Conservation (phyloP, 2,797 vertebrate genomes). For the Chaetodon trifasciatus region DNA sequence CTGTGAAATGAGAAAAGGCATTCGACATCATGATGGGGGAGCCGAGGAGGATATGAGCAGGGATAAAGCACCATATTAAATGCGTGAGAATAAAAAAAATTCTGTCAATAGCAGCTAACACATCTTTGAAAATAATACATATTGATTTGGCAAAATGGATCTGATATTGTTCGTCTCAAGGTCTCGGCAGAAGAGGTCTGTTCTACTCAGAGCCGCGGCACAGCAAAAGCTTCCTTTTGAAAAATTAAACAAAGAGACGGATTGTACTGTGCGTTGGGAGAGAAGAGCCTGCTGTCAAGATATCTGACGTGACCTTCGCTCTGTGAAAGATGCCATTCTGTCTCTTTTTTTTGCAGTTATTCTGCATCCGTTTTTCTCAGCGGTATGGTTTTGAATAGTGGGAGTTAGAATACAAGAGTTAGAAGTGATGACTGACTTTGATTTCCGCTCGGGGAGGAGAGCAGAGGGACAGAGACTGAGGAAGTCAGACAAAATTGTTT, state of each 20-base stretch:
- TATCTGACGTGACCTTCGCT: slow-evolving; percentile 50
- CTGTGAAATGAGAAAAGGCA: slow-evolving; percentile 43
- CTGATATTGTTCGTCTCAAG: slow-evolving; percentile 56
- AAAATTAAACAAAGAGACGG: slow-evolving; percentile 54
- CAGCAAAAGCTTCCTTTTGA: slow-evolving; percentile 41
- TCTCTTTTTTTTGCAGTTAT: background rate
- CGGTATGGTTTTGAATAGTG: background rate
- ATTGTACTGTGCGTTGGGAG: slow-evolving; percentile 15
- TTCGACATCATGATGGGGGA: slow-evolving; percentile 38
- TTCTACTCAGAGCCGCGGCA: slow-evolving; percentile 1
- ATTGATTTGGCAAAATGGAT: slow-evolving; percentile 66
- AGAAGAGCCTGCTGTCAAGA: slow-evolving; percentile 35
- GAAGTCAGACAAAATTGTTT: background rate
- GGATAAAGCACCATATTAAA: slow-evolving; percentile 50
- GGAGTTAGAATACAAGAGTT: background rate
- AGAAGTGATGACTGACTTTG: background rate
- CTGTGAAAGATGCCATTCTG: slow-evolving; percentile 36
- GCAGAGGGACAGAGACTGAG: background rate
- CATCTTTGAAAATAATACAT: slow-evolving; percentile 61
- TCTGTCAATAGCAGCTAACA: slow-evolving; percentile 46
- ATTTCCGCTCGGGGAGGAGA: background rate
- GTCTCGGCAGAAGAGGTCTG: slow-evolving; percentile 37
- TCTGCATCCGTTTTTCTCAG: slow-evolving; percentile 6
- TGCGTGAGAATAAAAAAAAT: slow-evolving; percentile 12
- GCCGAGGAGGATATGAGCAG: slow-evolving; percentile 38